A percentile compares a stretch with the other conserved stretches of the same genome.
Conservation (phyloP, 1,140 invertebrate genomes). For the Dendrolimus punctatus region DNA sequence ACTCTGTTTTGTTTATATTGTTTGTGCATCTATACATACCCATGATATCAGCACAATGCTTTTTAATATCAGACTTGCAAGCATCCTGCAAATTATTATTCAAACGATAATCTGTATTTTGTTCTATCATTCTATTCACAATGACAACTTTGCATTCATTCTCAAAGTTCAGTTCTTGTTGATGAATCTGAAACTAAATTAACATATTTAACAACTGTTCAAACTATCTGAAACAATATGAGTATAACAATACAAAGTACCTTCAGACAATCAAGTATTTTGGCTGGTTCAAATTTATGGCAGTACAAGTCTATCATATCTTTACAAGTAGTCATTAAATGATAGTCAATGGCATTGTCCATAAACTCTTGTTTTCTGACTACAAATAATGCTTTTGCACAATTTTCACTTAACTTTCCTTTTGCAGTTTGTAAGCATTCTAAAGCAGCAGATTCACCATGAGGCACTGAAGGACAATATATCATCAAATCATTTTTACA, state of each 20-base stretch:
- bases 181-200: constrained; percentile 73
- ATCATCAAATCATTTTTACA: constrained; percentile 86
- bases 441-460: constrained; percentile 85
- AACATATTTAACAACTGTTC: not conserved
- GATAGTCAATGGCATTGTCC: constrained; percentile 90
- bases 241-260: constrained; percentile 26
- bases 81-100: constrained; percentile 88
- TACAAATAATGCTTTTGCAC: constrained; percentile 87
- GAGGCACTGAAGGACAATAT: constrained; percentile 80
- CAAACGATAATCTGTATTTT: constrained; percentile 93
- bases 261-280: constrained; percentile 82
- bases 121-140: constrained; percentile 91
- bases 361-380: constrained; percentile 88
- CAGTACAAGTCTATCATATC: constrained; percentile 89
- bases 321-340: constrained; percentile 86
- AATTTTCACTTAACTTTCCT: constrained; percentile 77
- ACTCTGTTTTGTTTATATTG: not conserved
- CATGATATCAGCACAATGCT: constrained; percentile 79
- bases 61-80: constrained; percentile 83
- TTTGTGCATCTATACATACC: constrained; percentile 60
- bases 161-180: constrained; percentile 87
- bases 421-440: constrained; percentile 88
- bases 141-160: constrained; percentile 90
- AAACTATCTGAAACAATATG: not conserved
- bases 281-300: constrained; percentile 76